phyloP scores from a whole-genome alignment of 2,888 invertebrate genomes.

The Exephanes ischioxanthus region DNA sequence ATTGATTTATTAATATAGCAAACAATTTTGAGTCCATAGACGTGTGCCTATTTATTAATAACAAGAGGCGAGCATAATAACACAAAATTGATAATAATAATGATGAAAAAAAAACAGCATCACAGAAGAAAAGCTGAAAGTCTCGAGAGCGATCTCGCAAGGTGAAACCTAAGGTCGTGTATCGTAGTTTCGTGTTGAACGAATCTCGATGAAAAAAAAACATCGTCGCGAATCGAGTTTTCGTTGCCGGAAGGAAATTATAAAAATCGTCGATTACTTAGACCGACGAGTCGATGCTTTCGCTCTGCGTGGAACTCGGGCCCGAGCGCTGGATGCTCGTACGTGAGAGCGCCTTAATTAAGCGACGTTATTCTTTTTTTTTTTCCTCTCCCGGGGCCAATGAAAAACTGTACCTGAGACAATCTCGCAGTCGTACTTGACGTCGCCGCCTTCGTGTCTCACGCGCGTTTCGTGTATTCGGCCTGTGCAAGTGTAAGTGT shows the following conservation, averaged over 20 bases:
- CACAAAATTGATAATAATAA: no score
- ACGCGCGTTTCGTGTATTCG: neutral
- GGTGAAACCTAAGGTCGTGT: no score
- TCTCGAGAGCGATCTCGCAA: no score
- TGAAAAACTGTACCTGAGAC: slow-evolving; percentile 33
- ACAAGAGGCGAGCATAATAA: no score
- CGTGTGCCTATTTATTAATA: no score
- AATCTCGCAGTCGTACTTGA: slow-evolving; percentile 20
- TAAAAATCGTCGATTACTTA: neutral
- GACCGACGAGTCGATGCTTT: neutral
- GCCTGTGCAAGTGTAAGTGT: neutral
- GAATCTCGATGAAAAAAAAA: no score
- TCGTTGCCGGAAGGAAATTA: neutral
- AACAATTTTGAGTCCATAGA: no score
- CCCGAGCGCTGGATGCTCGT: neutral
- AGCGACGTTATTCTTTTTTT: neutral
- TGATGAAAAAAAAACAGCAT: no score
- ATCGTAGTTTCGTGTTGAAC: no score
- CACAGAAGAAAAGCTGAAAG: no score
- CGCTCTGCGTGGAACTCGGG: neutral
- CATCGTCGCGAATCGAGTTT: neutral
- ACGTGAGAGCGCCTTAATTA: slow-evolving; percentile 2
- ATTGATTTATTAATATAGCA: no score
- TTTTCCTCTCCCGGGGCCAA: neutral
- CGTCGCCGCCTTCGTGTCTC: slow-evolving; percentile 9